Conservation (phyloP, 92 coral and sea anemone species). For the Parazoanthus swiftii region DNA sequence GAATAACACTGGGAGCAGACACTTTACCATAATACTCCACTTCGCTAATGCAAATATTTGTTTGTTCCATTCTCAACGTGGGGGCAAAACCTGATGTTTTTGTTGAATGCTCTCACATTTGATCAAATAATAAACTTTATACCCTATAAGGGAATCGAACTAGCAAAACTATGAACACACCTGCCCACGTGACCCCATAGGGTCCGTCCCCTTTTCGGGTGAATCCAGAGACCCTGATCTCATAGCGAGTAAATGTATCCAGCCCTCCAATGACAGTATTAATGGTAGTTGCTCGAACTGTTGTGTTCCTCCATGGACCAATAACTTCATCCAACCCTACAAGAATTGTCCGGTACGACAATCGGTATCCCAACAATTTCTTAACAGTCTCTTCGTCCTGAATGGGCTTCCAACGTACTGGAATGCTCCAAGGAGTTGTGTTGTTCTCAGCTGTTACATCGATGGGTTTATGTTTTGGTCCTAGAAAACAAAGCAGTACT, state of each 20-base stretch:
- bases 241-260: conserved; percentile 55
- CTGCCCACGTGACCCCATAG: conserved; percentile 57
- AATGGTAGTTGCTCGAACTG: conserved; percentile 59
- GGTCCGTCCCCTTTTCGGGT: conserved; percentile 76
- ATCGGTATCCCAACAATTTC: conserved; percentile 69
- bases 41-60: neutral
- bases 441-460: conserved; percentile 63
- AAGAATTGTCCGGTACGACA: conserved; percentile 59
- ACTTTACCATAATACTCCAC: neutral
- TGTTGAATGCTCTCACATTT: neutral
- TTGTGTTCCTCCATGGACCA: conserved; percentile 52
- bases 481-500: conserved; percentile 36
- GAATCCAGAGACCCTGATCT: conserved; percentile 66
- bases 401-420: conserved; percentile 70
- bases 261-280: conserved; percentile 42
- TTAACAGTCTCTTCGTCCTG: conserved; percentile 50
- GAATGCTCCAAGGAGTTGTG: conserved; percentile 65
- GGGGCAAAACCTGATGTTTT: neutral
- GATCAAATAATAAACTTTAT: neutral
- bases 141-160: neutral
- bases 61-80: neutral
- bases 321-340: conserved; percentile 59
- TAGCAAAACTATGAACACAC: conserved; percentile 26
- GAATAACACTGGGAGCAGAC: neutral
- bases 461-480: conserved; percentile 60